A percentile compares a stretch with the other conserved stretches of the same genome.
Conservation (phyloP, 2,797 vertebrate species). For the Siniperca undulata region DNA sequence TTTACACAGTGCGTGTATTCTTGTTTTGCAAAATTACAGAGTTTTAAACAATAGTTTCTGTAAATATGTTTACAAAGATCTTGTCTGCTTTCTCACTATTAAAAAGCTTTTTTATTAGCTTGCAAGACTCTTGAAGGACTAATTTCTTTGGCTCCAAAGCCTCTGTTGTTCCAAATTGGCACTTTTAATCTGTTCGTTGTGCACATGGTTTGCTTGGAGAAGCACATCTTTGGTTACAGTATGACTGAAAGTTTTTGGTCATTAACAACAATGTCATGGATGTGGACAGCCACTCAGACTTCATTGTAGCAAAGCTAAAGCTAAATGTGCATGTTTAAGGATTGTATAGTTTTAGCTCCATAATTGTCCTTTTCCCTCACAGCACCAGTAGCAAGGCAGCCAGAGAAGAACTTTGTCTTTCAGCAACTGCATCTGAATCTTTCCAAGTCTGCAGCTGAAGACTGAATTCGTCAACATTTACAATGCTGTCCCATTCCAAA, state of each 20-base stretch:
- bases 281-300: not conserved
- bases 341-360: conserved; percentile 1
- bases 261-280: not conserved
- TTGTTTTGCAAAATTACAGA: conserved; percentile 28
- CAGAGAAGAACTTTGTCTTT: not conserved
- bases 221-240: not conserved
- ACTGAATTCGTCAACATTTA: not conserved
- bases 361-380: conserved; percentile 19
- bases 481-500: not conserved
- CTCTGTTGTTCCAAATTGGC: not conserved
- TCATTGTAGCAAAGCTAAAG: not conserved
- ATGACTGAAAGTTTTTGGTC: not conserved
- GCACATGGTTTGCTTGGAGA: not conserved
- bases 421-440: not conserved
- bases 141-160: not conserved
- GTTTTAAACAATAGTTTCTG: conserved; percentile 33
- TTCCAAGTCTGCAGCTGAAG: not conserved
- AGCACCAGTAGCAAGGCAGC: not conserved
- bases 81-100: not conserved
- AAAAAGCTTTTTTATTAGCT: conserved; percentile 25
- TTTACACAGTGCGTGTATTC: conserved; percentile 32
- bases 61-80: conserved; percentile 18
- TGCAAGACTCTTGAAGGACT: conserved; percentile 1
- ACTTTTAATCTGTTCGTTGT: not conserved
- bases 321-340: not conserved